Evolutionary conservation across 1,140 invertebrate genomes (phyloP).

Genomic region (Holotrichia oblita): DNA sequence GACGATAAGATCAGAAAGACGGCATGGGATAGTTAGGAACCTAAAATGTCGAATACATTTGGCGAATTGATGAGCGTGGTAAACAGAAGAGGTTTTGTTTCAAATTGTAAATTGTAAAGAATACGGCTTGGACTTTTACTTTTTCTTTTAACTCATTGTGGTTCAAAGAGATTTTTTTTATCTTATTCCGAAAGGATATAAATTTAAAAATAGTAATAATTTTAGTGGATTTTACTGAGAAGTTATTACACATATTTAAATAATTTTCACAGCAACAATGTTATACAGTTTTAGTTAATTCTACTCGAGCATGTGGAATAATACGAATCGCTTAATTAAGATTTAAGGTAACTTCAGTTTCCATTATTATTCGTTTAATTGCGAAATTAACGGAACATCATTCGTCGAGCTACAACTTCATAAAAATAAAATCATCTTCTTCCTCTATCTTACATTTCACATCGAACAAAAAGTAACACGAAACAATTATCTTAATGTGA

Average conservation of each 20-base stretch:
- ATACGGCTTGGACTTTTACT: neutral
- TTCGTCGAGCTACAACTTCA: neutral
- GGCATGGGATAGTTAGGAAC: conserved; percentile 7
- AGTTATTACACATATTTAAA: too few relatives aligned
- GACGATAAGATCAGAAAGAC: neutral
- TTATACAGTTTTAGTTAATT: too few relatives aligned
- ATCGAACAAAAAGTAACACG: neutral
- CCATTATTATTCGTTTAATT: neutral
- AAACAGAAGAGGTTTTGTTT: neutral
- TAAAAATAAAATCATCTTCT: neutral
- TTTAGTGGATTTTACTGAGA: too few relatives aligned
- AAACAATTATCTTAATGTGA: conserved; percentile 9
- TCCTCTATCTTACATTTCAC: neutral
- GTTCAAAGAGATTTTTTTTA: neutral
- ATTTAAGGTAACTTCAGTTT: too few relatives aligned
- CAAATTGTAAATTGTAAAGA: neutral
- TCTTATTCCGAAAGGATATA: neutral
- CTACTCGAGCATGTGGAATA: too few relatives aligned
- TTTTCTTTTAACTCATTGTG: neutral
- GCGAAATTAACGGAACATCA: neutral
- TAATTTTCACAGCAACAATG: too few relatives aligned
- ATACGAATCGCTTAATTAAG: too few relatives aligned
- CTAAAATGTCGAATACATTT: neutral
- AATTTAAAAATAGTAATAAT: neutral
- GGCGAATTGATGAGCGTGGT: neutral